These are phyloP conservation scores for Guaruba guarouba DNA, from an alignment of 2,113 vertebrate species.

Conservation along the genomic window DNA sequence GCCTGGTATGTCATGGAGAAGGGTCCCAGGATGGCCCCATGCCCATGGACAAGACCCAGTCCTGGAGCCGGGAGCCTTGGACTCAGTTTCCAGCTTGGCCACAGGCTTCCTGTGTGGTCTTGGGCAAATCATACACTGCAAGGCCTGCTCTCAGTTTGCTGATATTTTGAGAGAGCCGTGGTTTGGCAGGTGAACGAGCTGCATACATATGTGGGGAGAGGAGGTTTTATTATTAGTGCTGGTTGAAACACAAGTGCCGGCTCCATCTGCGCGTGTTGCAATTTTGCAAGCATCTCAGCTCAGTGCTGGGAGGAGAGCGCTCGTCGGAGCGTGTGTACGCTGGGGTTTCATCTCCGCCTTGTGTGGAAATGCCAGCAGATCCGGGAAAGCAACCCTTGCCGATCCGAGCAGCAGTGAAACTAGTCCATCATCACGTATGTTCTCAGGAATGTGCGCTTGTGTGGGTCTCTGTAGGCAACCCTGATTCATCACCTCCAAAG, in stretches of 20 bases:
- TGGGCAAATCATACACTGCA: conserved; percentile 44
- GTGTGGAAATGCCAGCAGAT: conserved; percentile 26
- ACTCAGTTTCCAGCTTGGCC: conserved; percentile 24
- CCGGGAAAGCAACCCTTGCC: neutral
- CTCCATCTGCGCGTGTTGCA: neutral
- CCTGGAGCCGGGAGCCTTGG: neutral
- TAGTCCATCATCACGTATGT: conserved; percentile 47
- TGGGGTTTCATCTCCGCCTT: neutral
- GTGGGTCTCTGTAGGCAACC: conserved; percentile 53
- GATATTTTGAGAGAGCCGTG: conserved; percentile 61
- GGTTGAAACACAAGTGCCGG: neutral
- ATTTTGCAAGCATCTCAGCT: neutral
- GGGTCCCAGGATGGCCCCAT: neutral
- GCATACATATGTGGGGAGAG: neutral
- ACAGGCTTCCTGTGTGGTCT: conserved; percentile 66
- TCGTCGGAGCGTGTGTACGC: neutral
- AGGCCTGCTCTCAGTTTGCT: neutral
- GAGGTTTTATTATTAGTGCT: conserved; percentile 48
- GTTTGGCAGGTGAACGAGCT: conserved; percentile 57
- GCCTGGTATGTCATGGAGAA: rapidly evolving
- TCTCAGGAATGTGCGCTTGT: conserved; percentile 59
- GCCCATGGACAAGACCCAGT: rapidly evolving
- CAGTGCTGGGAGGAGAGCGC: neutral
- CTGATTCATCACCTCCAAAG: conserved; percentile 69
- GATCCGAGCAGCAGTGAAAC: neutral